A percentile compares a stretch with the other conserved stretches of the same genome.
phyloP scores from a whole-genome alignment of 2,888 invertebrate species.

The Polydrusus tereticollis region DNA sequence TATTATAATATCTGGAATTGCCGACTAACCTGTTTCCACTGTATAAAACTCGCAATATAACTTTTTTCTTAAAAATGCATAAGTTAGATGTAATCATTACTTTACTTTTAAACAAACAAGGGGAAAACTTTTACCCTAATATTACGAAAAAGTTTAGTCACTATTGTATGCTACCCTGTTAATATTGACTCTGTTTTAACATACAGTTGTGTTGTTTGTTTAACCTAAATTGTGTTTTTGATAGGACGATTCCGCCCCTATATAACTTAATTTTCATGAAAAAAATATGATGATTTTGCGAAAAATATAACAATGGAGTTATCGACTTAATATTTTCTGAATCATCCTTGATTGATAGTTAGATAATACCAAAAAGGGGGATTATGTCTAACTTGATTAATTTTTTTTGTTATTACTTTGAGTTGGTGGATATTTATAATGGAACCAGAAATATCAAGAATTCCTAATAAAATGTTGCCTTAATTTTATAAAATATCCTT shows the following conservation, averaged over 20 bases:
- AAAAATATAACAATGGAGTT: constrained; percentile 18
- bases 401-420: background rate
- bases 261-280: constrained; percentile 21
- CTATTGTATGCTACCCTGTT: constrained; percentile 11
- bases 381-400: background rate
- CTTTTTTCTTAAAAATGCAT: constrained; percentile 2
- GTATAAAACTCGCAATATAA: background rate
- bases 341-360: constrained; percentile 31
- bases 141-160: constrained; percentile 22
- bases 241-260: constrained; percentile 1
- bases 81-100: constrained; percentile 1
- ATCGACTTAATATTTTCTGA: constrained; percentile 31
- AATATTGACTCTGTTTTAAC: constrained; percentile 24
- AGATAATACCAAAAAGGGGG: background rate
- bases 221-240: constrained; percentile 1
- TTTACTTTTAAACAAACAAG: constrained; percentile 23
- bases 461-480: background rate
- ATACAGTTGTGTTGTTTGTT: constrained; percentile 4
- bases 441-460: background rate
- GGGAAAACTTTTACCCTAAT: constrained; percentile 25
- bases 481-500: too few relatives aligned
- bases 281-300: constrained; percentile 32
- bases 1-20: too few relatives aligned
- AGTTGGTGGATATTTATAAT: background rate
- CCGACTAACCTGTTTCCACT: too few relatives aligned